Evolutionary conservation across 2,797 vertebrate species (phyloP).

Genomic region (Arvicola amphibius): DNA sequence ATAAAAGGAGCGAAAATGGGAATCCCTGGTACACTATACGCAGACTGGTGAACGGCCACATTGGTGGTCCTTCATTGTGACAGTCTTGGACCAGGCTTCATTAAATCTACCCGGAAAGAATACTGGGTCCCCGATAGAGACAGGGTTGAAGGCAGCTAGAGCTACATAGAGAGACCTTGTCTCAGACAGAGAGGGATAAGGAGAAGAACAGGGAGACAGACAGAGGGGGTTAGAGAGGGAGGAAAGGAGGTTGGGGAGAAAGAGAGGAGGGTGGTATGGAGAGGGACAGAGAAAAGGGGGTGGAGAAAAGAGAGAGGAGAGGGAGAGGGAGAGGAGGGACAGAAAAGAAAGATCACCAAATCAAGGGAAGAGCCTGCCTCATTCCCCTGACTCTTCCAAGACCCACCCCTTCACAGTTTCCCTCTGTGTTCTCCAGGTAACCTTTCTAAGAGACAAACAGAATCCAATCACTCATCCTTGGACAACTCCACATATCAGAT

Average conservation of each 20-base stretch:
- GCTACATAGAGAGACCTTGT: not conserved
- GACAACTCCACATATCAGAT: not conserved
- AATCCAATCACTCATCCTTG: not conserved
- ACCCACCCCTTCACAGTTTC: not conserved
- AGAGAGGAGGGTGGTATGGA: not conserved
- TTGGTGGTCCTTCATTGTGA: not conserved
- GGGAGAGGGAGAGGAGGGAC: fast-evolving
- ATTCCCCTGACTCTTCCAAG: not conserved
- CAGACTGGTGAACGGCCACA: slow-evolving; percentile 14
- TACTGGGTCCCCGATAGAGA: not conserved
- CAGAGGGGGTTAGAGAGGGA: too few species aligned
- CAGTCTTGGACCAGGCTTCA: not conserved
- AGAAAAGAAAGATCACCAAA: not conserved
- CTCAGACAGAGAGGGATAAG: not conserved
- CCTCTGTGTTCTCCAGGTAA: not conserved
- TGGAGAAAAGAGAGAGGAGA: not conserved
- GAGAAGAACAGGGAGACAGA: not conserved
- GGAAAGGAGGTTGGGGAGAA: not conserved
- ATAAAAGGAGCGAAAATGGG: slow-evolving; percentile 15
- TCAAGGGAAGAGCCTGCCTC: not conserved
- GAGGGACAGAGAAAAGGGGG: not conserved
- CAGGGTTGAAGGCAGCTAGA: not conserved
- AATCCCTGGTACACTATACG: not conserved
- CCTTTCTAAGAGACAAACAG: not conserved
- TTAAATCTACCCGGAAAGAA: not conserved